These are phyloP conservation scores for Acronicta aceris DNA, from an alignment of 2,888 invertebrate species.

Conservation along the genomic window DNA sequence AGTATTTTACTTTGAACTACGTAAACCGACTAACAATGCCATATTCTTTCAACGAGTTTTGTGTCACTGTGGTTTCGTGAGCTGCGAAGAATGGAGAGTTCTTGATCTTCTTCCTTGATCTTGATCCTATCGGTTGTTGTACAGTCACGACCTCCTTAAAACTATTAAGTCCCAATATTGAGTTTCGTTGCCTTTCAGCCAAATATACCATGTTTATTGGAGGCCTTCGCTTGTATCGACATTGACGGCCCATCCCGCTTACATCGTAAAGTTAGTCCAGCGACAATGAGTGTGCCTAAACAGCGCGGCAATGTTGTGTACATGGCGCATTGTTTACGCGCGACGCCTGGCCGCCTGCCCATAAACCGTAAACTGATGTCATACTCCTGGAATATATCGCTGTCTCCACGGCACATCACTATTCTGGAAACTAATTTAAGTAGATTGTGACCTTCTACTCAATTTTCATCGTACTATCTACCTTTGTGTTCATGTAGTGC, in stretches of 20 bases:
- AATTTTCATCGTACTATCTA: neutral
- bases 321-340: constrained; percentile 63
- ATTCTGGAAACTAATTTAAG: constrained; percentile 6
- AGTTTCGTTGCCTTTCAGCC: neutral
- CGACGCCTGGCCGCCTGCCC: constrained; percentile 65
- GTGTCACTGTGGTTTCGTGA: too few relatives aligned
- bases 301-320: constrained; percentile 38
- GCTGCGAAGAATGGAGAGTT: neutral
- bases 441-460: neutral
- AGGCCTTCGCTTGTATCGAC: neutral
- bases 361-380: constrained; percentile 60
- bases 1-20: too few relatives aligned
- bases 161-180: neutral
- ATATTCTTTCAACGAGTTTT: too few relatives aligned
- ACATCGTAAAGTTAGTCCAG: constrained; percentile 22
- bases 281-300: constrained; percentile 40
- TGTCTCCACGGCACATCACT: constrained; percentile 24
- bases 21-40: too few relatives aligned
- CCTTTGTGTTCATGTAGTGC: too few relatives aligned
- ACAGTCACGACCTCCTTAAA: too few relatives aligned
- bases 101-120: neutral
- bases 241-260: constrained; percentile 17
- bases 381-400: constrained; percentile 55
- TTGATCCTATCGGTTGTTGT: too few relatives aligned
- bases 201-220: neutral